Evolutionary conservation across 2,888 invertebrate species (phyloP).

Genomic region (Luffia ferchaultella): DNA sequence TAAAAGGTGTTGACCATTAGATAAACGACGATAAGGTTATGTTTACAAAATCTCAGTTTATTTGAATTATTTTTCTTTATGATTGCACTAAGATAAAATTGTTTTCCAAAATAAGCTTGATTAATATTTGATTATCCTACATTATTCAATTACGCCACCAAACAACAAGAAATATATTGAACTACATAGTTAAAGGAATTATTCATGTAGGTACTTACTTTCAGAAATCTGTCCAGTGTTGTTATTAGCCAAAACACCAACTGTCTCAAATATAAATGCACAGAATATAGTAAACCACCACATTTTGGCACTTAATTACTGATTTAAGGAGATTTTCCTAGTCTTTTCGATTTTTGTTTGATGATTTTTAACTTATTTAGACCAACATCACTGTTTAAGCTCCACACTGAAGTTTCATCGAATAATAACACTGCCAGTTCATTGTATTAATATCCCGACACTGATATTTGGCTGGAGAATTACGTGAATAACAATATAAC

Average conservation of each 20-base stretch:
- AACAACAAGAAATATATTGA: too few relatives aligned
- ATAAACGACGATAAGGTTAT: too few relatives aligned
- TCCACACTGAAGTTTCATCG: not conserved
- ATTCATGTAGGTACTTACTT: slow-evolving; percentile 50
- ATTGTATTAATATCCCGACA: slow-evolving; percentile 16
- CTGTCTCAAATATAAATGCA: slow-evolving; percentile 47
- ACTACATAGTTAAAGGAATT: too few relatives aligned
- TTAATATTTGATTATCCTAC: too few relatives aligned
- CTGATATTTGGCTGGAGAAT: slow-evolving; percentile 29
- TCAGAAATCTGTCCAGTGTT: slow-evolving; percentile 33
- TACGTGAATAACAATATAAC: slow-evolving; percentile 28
- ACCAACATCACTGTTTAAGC: not conserved
- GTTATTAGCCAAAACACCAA: slow-evolving; percentile 44
- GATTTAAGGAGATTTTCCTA: slow-evolving; percentile 24
- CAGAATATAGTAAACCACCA: slow-evolving; percentile 60
- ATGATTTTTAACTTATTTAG: not conserved
- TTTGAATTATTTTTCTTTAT: too few relatives aligned
- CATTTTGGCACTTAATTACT: slow-evolving; percentile 44
- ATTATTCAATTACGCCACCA: not conserved
- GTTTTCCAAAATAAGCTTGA: too few relatives aligned
- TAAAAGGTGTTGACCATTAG: too few relatives aligned
- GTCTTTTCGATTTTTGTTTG: slow-evolving; percentile 38
- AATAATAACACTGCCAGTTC: not conserved
- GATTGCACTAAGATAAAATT: too few relatives aligned
- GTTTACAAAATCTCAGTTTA: too few relatives aligned